Percentiles rank a stretch among this genome's conserved stretches.
phyloP scores from a whole-genome alignment of 2,797 vertebrate genomes.

The Aldrovandia affinis region DNA sequence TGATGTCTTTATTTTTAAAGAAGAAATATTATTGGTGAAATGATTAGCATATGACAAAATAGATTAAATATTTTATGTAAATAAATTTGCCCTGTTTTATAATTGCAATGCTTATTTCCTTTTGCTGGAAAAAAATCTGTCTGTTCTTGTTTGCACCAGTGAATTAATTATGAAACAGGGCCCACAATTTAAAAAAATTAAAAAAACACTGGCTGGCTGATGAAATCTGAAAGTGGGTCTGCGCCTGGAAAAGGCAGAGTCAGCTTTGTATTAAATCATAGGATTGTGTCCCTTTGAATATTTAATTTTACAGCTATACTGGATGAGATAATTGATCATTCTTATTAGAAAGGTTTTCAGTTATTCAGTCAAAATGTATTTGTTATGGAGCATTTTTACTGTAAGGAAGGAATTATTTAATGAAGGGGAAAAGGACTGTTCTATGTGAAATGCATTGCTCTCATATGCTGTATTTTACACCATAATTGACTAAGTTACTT shows the following conservation, averaged over 20 bases:
- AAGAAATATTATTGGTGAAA: slow-evolving; percentile 60
- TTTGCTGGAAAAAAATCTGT: slow-evolving; percentile 65
- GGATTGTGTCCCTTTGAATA: slow-evolving; percentile 26
- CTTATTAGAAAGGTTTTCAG: background rate
- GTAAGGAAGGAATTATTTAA: no score
- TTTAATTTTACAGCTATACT: slow-evolving; percentile 29
- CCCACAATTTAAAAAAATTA: slow-evolving; percentile 40
- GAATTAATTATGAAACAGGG: slow-evolving; percentile 58
- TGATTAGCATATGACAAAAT: slow-evolving; percentile 76
- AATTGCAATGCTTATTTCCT: slow-evolving; percentile 74
- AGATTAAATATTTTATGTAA: slow-evolving; percentile 76
- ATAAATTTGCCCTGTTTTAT: slow-evolving; percentile 70
- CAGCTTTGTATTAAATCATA: slow-evolving; percentile 11
- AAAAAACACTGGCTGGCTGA: slow-evolving; percentile 45
- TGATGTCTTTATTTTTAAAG: slow-evolving; percentile 44
- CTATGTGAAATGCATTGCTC: no score
- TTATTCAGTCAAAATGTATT: background rate
- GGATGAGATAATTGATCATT: background rate
- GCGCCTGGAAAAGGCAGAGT: slow-evolving; percentile 30
- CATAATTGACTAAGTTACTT: no score
- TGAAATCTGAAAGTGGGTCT: slow-evolving; percentile 44
- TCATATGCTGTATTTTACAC: no score
- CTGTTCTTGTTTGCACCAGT: slow-evolving; percentile 53
- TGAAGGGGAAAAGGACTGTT: no score
- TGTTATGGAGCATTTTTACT: background rate